phyloP scores from a whole-genome alignment of 2,797 vertebrate species.

The Cuculus canorus region DNA sequence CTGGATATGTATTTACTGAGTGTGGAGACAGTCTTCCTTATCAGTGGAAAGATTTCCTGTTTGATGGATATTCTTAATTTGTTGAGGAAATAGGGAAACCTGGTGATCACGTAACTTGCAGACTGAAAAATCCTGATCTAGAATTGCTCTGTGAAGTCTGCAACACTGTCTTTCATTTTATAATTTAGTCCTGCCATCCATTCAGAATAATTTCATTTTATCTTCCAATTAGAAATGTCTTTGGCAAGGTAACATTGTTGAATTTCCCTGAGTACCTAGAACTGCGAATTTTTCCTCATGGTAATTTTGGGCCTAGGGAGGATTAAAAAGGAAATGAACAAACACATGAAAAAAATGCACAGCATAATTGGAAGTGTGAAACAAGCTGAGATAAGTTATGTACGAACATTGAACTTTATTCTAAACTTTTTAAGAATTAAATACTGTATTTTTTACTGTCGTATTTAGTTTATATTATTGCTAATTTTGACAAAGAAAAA shows the following conservation, averaged over 20 bases:
- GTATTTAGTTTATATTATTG: not conserved
- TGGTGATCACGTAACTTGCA: not conserved
- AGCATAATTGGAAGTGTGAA: not conserved
- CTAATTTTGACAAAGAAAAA: not conserved
- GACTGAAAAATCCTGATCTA: not conserved
- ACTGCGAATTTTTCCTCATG: not conserved
- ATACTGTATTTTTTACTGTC: not conserved
- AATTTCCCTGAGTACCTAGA: not conserved
- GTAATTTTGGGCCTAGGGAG: not conserved
- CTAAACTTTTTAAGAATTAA: not conserved
- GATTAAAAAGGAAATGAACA: not conserved
- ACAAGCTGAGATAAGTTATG: not conserved
- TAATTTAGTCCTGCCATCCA: not conserved
- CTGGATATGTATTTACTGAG: not conserved
- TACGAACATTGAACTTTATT: not conserved
- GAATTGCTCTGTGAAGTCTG: not conserved
- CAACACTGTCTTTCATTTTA: not conserved
- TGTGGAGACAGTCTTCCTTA: not conserved
- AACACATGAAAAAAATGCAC: not conserved
- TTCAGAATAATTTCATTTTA: slow-evolving; percentile 18
- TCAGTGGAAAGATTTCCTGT: not conserved
- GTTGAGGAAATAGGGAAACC: not conserved
- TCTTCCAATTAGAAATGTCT: not conserved
- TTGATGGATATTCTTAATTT: not conserved
- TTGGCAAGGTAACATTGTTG: not conserved